Base-by-base conservation (phyloP, 1,140 invertebrate species). In the Bicyclus anynana region DNA sequence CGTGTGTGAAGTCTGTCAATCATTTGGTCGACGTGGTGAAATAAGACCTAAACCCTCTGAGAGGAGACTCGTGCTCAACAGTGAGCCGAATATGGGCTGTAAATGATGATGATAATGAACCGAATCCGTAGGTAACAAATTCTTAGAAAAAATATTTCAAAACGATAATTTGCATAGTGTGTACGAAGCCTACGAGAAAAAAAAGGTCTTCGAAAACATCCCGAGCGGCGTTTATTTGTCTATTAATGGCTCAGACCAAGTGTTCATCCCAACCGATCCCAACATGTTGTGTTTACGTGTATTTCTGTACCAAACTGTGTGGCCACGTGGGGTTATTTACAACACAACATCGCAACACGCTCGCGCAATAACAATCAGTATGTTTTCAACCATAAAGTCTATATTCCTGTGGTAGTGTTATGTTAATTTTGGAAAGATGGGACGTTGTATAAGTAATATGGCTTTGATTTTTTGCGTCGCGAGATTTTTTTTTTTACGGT, bases 261-360 rank as follows among this genome's bases (percentile, higher is more conserved):
- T 84, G 84, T 81, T 84, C 69, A 72, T 73, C 76, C 73, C 71
- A 83, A 86, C 81, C 82, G 68, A 73, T 73, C 76, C 73, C 71
- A 84, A 86, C 81, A 83, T 78, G 75, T 78, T 79, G 78, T 87
- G 84, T 87, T 87, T 87, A 87, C 74, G 77, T 59, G 67, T 87
- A 87, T 87, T 87, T 87, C 80, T 84, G 84, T 77, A 74, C 69
- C 63, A 53, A 60, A 74, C 74, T 78, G 78, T 80, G 65, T 69
- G 59, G 59, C 78, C 80, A 84, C 80, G 80, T 84, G 84, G 81
- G 77, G 69, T 62, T 57, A 49, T 55, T 53, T 50, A 49, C 47
- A 23, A 37, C 48, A 13, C 13, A 52, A 37, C 42, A 29, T 13
- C 9, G 26, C 13, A 44, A 21, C 38, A 12, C n/a, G 2, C n/a